Percentiles rank a stretch among this genome's conserved stretches.
phyloP scores from a whole-genome alignment of 2,888 invertebrate species.

The Chymomyza amoena region DNA sequence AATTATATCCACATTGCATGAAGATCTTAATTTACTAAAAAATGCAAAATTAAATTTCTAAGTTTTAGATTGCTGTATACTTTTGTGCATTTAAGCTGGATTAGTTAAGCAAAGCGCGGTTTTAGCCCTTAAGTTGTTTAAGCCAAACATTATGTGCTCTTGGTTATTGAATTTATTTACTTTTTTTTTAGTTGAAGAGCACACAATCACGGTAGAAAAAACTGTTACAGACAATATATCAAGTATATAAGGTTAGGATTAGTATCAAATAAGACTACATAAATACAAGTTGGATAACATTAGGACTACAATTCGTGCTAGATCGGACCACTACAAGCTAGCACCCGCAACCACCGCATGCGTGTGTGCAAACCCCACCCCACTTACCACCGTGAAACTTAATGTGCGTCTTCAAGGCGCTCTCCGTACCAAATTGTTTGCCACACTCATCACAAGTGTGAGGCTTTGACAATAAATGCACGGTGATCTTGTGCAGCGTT shows the following conservation, averaged over 20 bases:
- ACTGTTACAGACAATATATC: conserved; percentile 41
- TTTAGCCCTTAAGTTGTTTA: background rate
- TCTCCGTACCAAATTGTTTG: conserved; percentile 76
- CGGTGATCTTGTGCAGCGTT: conserved; percentile 74
- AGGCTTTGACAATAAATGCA: conserved; percentile 72
- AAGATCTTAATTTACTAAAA: too few species aligned
- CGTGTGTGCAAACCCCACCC: conserved; percentile 43
- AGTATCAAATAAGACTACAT: conserved; percentile 7
- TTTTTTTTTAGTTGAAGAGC: conserved; percentile 46
- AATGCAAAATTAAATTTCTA: background rate
- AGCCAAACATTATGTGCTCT: background rate
- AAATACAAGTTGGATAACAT: background rate
- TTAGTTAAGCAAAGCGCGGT: background rate
- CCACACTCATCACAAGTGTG: conserved; percentile 72
- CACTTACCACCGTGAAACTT: conserved; percentile 74
- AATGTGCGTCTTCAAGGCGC: conserved; percentile 73
- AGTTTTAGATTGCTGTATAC: too few species aligned
- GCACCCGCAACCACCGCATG: conserved; percentile 39
- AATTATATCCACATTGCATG: too few species aligned
- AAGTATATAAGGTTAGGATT: background rate
- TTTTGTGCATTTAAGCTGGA: background rate
- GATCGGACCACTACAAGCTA: conserved; percentile 5
- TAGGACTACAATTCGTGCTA: background rate
- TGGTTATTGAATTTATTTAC: background rate
- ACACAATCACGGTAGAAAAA: conserved; percentile 40